A percentile compares a stretch with the other conserved stretches of the same genome.
Conservation (phyloP, 2,888 invertebrate species). For the Cryptocephalus primarius region DNA sequence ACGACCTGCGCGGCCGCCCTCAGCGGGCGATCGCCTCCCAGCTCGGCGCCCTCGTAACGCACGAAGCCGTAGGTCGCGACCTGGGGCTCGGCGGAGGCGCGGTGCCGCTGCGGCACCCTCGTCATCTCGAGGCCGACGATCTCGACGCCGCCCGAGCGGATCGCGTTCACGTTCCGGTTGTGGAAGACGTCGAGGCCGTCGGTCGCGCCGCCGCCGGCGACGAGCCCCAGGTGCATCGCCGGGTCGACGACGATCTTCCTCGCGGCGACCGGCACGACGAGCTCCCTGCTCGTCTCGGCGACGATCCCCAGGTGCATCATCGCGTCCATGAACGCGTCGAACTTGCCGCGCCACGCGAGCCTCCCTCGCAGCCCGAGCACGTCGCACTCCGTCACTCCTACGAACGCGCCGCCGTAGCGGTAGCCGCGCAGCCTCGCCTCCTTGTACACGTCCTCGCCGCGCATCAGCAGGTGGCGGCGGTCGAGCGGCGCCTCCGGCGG, state of each 20-base stretch:
- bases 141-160: constrained; percentile 46
- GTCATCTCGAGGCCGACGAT: constrained; percentile 48
- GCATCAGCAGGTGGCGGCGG: constrained; percentile 4
- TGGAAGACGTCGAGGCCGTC: constrained; percentile 4
- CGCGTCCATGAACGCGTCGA: constrained; percentile 59
- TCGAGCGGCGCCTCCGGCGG: constrained; percentile 1
- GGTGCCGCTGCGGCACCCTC: constrained; percentile 34
- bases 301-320: constrained; percentile 53
- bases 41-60: constrained; percentile 34
- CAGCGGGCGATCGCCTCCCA: constrained; percentile 7
- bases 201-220: constrained; percentile 4
- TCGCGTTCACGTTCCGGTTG: constrained; percentile 32
- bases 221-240: constrained; percentile 27
- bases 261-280: constrained; percentile 49
- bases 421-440: constrained; percentile 44
- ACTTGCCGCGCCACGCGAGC: constrained; percentile 49
- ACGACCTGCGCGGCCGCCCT: constrained; percentile 13
- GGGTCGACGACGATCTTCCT: constrained; percentile 46
- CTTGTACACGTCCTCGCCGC: constrained; percentile 30
- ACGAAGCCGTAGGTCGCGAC: constrained; percentile 46
- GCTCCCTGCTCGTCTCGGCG: constrained; percentile 31
- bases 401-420: constrained; percentile 41
- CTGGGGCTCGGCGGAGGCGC: constrained; percentile 40
- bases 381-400: constrained; percentile 40
- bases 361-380: constrained; percentile 32